Evolutionary conservation across 2,113 vertebrate species (phyloP).

Genomic region (Oncorhynchus kisutch): DNA sequence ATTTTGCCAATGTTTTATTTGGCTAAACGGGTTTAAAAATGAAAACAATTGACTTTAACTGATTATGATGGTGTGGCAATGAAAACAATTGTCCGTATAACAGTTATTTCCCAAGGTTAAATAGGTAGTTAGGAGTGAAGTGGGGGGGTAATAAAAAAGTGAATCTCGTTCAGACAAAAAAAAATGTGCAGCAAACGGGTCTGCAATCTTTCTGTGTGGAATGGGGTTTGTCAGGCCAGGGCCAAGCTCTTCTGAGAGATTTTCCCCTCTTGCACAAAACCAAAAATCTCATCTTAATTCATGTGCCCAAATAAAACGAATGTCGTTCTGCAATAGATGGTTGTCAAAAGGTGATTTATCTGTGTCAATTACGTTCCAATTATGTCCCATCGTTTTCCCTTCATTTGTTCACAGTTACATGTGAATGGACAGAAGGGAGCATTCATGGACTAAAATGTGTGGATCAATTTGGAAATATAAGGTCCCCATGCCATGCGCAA

Average conservation of each 20-base stretch:
- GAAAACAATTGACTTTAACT: background rate
- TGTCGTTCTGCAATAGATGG: constrained; percentile 7
- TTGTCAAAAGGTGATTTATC: background rate
- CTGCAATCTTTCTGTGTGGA: constrained; percentile 24
- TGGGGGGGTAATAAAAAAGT: constrained; percentile 50
- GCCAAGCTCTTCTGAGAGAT: background rate
- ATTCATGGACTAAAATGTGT: background rate
- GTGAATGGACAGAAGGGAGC: background rate
- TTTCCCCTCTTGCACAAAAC: constrained; percentile 14
- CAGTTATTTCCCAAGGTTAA: constrained; percentile 17
- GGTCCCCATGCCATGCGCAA: too few relatives aligned
- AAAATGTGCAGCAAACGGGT: constrained; percentile 51
- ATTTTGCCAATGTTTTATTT: constrained; percentile 27
- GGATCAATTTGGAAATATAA: too few relatives aligned
- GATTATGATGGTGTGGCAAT: background rate
- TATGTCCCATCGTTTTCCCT: background rate
- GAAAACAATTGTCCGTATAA: background rate
- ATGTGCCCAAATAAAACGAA: background rate
- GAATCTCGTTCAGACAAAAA: constrained; percentile 42
- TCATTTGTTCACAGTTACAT: background rate
- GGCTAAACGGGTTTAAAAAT: background rate
- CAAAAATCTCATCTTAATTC: background rate
- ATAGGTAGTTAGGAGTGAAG: constrained; percentile 29
- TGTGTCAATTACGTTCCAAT: background rate
- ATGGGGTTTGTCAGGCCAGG: constrained; percentile 45